Evolutionary conservation across 2,888 invertebrate genomes (phyloP).

Genomic region (Scaptomyza caliginosa): DNA sequence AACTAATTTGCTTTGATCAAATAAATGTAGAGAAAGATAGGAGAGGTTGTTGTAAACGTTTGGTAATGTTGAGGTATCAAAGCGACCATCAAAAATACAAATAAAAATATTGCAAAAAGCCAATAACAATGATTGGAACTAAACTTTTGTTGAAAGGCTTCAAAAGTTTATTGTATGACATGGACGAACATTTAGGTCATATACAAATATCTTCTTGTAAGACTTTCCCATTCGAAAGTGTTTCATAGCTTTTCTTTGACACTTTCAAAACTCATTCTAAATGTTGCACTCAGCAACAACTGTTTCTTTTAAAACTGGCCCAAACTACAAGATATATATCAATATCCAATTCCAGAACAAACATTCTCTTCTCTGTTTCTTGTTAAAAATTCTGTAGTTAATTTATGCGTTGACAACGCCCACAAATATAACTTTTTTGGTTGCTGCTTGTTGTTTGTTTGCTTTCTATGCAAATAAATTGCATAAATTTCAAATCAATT

Average conservation of each 20-base stretch:
- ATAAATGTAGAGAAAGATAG: conserved; percentile 20
- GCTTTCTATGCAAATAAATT: conserved; percentile 49
- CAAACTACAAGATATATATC: conserved; percentile 10
- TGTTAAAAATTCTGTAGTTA: conserved; percentile 7
- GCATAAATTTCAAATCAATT: conserved; percentile 22
- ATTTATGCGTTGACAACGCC: conserved; percentile 27
- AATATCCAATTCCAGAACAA: conserved; percentile 10
- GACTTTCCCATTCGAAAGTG: conserved; percentile 40
- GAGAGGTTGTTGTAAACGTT: conserved; percentile 34
- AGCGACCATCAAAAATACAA: conserved; percentile 32
- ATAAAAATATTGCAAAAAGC: conserved; percentile 37
- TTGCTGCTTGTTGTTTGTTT: not conserved
- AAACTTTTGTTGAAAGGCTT: conserved; percentile 40
- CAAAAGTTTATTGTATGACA: conserved; percentile 11
- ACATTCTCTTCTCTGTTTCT: conserved; percentile 44
- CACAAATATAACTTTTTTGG: conserved; percentile 20
- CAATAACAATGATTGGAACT: conserved; percentile 8
- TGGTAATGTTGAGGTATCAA: conserved; percentile 34
- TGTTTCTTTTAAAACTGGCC: conserved; percentile 29
- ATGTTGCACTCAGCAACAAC: conserved; percentile 26
- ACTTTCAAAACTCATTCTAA: conserved; percentile 22
- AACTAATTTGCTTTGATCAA: conserved; percentile 34
- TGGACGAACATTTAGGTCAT: conserved; percentile 18
- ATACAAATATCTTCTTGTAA: conserved; percentile 4
- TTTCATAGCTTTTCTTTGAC: conserved; percentile 1